A percentile compares a stretch with the other conserved stretches of the same genome.
Evolutionary conservation across 2,888 invertebrate genomes (phyloP).

Genomic region (Sialis fuliginosa): DNA sequence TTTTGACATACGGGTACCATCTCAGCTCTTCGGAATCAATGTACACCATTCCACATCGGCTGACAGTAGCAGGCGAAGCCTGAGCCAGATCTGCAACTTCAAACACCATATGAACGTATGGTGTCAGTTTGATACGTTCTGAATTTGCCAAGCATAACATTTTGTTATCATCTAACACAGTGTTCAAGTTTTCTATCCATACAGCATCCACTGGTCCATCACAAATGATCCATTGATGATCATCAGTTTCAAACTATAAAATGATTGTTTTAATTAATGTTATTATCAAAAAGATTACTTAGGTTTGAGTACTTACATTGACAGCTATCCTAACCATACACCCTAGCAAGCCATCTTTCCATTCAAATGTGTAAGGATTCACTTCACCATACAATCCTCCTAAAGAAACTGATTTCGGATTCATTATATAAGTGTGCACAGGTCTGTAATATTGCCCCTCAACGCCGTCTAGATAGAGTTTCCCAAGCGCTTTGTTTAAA

Average conservation of each 20-base stretch:
- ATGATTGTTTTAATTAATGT: background rate
- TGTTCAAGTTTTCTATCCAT: conserved; percentile 91
- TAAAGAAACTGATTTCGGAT: conserved; percentile 75
- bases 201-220: conserved; percentile 87
- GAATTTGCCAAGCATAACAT: conserved; percentile 85
- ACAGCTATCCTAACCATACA: conserved; percentile 41
- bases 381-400: conserved; percentile 82
- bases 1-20: conserved; percentile 62
- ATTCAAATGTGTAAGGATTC: conserved; percentile 67
- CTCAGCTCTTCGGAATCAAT: conserved; percentile 70
- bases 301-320: conserved; percentile 23
- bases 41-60: conserved; percentile 77
- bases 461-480: conserved; percentile 40
- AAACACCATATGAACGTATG: conserved; percentile 80
- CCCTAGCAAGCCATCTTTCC: conserved; percentile 78
- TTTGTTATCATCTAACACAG: conserved; percentile 83
- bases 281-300: background rate
- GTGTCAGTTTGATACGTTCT: conserved; percentile 74
- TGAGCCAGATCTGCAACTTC: conserved; percentile 72
- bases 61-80: conserved; percentile 81
- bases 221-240: conserved; percentile 83
- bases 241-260: conserved; percentile 24
- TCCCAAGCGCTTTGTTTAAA: conserved; percentile 47
- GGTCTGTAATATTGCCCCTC: conserved; percentile 44
- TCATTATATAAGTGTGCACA: conserved; percentile 64